Evolutionary conservation across 2,113 vertebrate species (phyloP), one percentile per base, ranked within the genome.

Genomic region (Paramisgurnus dabryanus): DNA sequence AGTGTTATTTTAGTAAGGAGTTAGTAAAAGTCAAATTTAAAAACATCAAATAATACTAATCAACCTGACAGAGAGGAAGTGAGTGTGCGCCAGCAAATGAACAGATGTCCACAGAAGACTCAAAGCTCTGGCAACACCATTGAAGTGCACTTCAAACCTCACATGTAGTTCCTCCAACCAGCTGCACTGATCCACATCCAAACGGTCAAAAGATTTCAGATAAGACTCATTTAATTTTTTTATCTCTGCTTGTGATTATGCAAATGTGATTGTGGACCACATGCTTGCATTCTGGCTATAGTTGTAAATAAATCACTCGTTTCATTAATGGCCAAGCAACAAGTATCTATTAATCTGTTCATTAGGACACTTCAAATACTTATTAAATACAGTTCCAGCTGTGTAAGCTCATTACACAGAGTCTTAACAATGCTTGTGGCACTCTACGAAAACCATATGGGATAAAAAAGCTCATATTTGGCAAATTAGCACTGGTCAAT

Each of bases 341-440:
- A 90, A 91, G 90, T 91, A 91, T 91, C 90, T 85, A 90, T 92
- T 94, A 93, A 92, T 91, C 82, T 88, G 82, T 93, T 93, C 92
- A 91, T 92, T 92, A 93, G 89, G 85, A 86, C 82, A 93, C 91
- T 92, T 93, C 91, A 93, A 92, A 80, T 90, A 92, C 91, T 93
- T 94, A 91, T 92, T 93, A 92, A 92, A 92, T 91, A 87, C 90
- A 90, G 91, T 90, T 91, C 92, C 90, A 92, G 92, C 92, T 93
- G 91, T 89, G 90, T 92, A 84, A 86, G 89, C 89, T 94, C 86
- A 85, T 92, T 92, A 93, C 87, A 84, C 81, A 3, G n/a, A 34
- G 80, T 80, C 86, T 72, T 86, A 92, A 91, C 90, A 92, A 91
- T 89, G 90, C 90, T 90, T 78, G 81, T 92, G 91, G 93, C 89